Evolutionary conservation across 2,113 vertebrate genomes (phyloP), one percentile per base, ranked within the genome.

Genomic region (Corapipo altera): DNA sequence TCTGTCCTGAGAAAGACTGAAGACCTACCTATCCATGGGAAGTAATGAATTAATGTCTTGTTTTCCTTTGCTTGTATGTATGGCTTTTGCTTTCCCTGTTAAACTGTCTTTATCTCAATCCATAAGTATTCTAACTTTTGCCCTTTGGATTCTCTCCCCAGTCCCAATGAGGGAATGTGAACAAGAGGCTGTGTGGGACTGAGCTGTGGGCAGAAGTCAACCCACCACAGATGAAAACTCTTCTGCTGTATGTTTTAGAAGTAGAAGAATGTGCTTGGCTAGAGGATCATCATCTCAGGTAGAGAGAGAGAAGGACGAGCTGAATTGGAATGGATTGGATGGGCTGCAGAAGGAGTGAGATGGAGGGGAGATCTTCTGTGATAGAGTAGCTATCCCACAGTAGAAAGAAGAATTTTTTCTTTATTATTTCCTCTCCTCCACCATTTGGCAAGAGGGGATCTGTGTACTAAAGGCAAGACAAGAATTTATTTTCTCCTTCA

Each of bases 351-450:
- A 85, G 8, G 6, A 70, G 15, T 28, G 16, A 72, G 33, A 46
- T 2, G 62, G 18, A 81, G n/a, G 6, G 0, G 0, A n/a, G 8
- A 23, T 57, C 5, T 73, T 86, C 17, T 13, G 37, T 66, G 11
- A 15, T 6, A 54, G 23, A 91, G 9, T 26, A 67, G 32, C 8
- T 57, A 43, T 57, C 30, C 20, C 18, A 21, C 4, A 15, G 14
- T 41, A 27, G 35, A 74, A 88, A 52, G 4, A 1, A 28, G 15
- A 17, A 23, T 32, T 44, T 8, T 57, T 86, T 23, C 27, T 52
- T 30, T 55, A 22, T 57, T 76, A 28, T 83, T 86, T 89, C 49
- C 14, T 48, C 11, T 66, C 41, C 41, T 61, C 11, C 4, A 8
- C 24, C 4, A 39, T 33, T 70, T 70, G 33, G 3, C 9, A 54